Evolutionary conservation across 2,113 vertebrate species (phyloP), one percentile per base, ranked within the genome.

Genomic region (Centrocercus urophasianus): DNA sequence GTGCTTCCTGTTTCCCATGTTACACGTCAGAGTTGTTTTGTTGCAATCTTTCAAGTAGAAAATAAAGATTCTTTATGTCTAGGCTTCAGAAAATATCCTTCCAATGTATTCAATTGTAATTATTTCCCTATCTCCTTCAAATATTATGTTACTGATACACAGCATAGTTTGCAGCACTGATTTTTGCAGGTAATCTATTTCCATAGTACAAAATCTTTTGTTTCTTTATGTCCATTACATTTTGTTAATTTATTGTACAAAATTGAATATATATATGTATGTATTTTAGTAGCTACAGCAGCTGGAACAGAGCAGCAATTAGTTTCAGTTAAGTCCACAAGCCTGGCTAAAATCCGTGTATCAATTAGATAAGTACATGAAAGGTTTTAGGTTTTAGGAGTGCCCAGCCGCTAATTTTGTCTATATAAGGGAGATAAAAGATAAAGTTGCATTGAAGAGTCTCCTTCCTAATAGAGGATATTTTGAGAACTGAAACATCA

Each of bases 401-500:
- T 60, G 13, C 9, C 2, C 6, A 74, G 36, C 4, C 11, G 61
- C 18, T 13, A n/a, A 70, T 50, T 28, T 17, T 3, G 22, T 16
- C 40, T 71, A 63, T 45, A 61, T 28, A 11, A 9, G 3, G 8
- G 5, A 50, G 7, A 20, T 57, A 57, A n/a, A 47, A 24, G 38
- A 74, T 61, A 76, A 91, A 0, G 1, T 14, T 79, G 30, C 48
- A 66, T 27, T 28, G 45, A 45, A 91, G 93, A 89, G 65, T 54
- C n/a, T 88, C 5, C 14, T 80, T 84, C 40, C 15, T 83, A 88
- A 70, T 28, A 69, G 85, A 83, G 24, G 9, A 13, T 73, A 66
- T 89, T 89, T 87, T 91, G 74, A 83, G 50, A 36, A 42, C 91
- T 83, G 85, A 94, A 87, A 48, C 25, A 84, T 50, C 38, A 34